phyloP scores from a whole-genome alignment of 2,888 invertebrate species.

The Geotrupes spiniger region DNA sequence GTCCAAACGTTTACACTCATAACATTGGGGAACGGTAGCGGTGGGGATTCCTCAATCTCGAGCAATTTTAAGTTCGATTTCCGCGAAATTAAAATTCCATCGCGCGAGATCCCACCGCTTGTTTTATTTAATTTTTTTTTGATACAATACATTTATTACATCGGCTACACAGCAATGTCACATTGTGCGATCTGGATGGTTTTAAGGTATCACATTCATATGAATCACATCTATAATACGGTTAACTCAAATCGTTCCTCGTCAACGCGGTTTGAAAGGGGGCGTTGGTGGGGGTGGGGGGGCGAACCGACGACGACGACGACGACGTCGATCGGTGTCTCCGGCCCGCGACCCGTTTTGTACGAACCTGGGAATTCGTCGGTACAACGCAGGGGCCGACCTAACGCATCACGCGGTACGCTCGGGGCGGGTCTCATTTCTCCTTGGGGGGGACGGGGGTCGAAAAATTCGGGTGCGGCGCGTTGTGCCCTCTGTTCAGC shows the following conservation, averaged over 20 bases:
- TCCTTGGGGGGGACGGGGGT: conserved; percentile 2
- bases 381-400: not conserved
- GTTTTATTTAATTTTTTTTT: conserved; percentile 6
- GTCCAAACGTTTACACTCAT: not conserved
- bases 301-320: no score
- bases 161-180: conserved; percentile 4
- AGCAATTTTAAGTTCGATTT: no score
- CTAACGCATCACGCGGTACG: not conserved
- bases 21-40: no score
- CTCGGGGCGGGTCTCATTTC: not conserved
- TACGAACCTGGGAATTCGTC: not conserved
- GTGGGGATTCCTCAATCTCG: no score
- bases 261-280: not conserved
- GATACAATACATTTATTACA: not conserved
- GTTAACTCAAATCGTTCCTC: conserved; percentile 15
- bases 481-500: conserved; percentile 53
- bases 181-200: conserved; percentile 29
- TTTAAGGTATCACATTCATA: conserved; percentile 32
- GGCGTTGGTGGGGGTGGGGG: no score
- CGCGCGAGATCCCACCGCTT: no score
- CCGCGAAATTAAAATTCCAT: no score
- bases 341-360: not conserved
- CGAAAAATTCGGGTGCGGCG: conserved; percentile 1
- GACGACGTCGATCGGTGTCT: no score
- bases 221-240: conserved; percentile 32